Evolutionary conservation across 2,113 vertebrate genomes (phyloP), one percentile per base, ranked within the genome.

Genomic region (Spea multiplicata): DNA sequence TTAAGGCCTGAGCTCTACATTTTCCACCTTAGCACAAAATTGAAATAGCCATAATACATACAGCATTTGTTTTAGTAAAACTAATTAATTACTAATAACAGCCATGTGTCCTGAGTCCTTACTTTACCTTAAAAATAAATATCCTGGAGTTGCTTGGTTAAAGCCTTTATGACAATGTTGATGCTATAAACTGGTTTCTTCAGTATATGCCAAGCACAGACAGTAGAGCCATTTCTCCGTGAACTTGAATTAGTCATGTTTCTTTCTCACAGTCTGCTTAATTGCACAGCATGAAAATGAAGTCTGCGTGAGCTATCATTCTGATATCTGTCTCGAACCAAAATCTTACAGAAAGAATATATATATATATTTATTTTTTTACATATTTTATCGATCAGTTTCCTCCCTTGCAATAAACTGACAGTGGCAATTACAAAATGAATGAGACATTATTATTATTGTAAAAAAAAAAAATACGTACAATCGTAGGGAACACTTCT

Each of bases 391-490:
- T 10, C 68, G 44, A 68, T 83, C 69, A 61, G 66, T 59, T 67
- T 59, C 47, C 10, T 59, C 3, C 47, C 16, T 48, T 48, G 17
- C 8, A 57, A 46, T 65, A 52, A 1, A 3, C 65, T 61, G 8
- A 12, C 12, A 30, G 44, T 14, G 78, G 44, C 77, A 62, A 66
- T 62, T 71, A 30, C 79, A 17, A 82, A 73, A 73, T 83, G 78
- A 69, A 65, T 83, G 80, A 81, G 64, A 84, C 78, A 84, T 84
- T 8, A 61, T 71, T 72, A 12, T 13, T 10, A 49, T 83, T 80
- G 53, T 76, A 80, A 80, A 71, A 74, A 76, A 9, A 73, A 67
- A 59, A 49, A 47, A 76, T 55, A 46, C 6, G 75, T 71, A 81
- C 52, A 46, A 64, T 83, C 44, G 64, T 77, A 79, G 46, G 57